These are phyloP conservation scores for Podocnemis expansa DNA, from an alignment of 2,113 vertebrate species.

Conservation along the genomic window DNA sequence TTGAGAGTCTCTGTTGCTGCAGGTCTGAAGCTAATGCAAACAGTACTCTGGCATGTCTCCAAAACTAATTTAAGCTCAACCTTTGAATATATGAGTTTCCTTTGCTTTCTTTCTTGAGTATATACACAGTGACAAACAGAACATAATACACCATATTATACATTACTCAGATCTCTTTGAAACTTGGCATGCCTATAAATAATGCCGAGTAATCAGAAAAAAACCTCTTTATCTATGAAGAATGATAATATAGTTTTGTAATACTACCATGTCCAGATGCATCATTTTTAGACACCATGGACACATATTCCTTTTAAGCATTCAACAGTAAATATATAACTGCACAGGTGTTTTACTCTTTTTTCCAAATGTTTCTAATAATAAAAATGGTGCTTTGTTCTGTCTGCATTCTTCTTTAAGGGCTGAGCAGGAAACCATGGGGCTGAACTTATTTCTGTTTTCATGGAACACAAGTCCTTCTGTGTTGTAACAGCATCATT, in stretches of 20 bases:
- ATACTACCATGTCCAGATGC: background rate
- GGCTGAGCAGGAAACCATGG: background rate
- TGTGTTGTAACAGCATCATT: background rate
- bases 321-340: background rate
- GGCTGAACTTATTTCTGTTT: background rate
- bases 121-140: slow-evolving; percentile 15
- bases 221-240: background rate
- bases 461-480: background rate
- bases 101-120: slow-evolving; percentile 54
- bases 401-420: background rate
- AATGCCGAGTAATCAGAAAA: slow-evolving; percentile 9
- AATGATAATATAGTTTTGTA: background rate
- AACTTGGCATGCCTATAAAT: slow-evolving; percentile 16
- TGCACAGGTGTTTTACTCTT: background rate
- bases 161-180: slow-evolving; percentile 31
- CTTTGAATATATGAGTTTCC: slow-evolving; percentile 64
- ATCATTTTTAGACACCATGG: background rate
- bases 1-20: slow-evolving; percentile 31
- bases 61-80: slow-evolving; percentile 66
- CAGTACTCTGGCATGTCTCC: slow-evolving; percentile 35
- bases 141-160: slow-evolving; percentile 47
- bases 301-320: background rate
- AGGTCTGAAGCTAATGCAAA: slow-evolving; percentile 62
- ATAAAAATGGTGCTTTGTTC: background rate
- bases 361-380: background rate